Base-by-base conservation (phyloP, 2,797 vertebrate species). In the Schizothorax lantsangensis region DNA sequence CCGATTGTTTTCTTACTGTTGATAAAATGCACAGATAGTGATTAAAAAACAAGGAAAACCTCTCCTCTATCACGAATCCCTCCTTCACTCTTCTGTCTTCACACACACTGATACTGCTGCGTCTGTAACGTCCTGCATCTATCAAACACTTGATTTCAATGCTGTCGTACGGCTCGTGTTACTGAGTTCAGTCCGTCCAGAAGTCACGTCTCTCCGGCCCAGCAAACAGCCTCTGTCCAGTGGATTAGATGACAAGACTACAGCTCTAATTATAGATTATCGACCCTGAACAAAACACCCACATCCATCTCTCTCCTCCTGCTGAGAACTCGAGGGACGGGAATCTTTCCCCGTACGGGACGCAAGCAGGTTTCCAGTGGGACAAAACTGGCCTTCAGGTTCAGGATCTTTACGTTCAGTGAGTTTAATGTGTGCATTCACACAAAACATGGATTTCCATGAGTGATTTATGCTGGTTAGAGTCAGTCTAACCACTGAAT, bases 191-290 rank as follows among this genome's bases (percentile, higher is more conserved):
- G 73, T 68, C 40, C 36, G 38, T 54, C 33, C 47, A 77, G 49
- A 40, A 36, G 30, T 38, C 14, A 14, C 26, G 43, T 69, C 72
- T 66, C 57, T 77, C 64, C 64, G 6, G 64, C 17, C 15, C 64
- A 72, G 83, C 36, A 84, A 75, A 89, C 80, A 74, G 54, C 52
- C 62, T 54, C 72, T 79, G 45, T 75, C 77, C 81, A 89, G 49
- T 69, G 81, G 71, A 88, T 86, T 86, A 77, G 81, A 88, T 84
- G 54, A 84, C 83, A 73, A 71, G 52, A 69, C 84, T 54, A 40
- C 75, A 30, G 73, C 82, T 88, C 84, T 69, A 81, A 84, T 81
- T 45, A 87, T 84, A 87, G 86, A 87, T 73, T 81, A 74, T 40
- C 2, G 84, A 89, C 86, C 43, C 62, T 45, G 49, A 84, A 84